These are phyloP conservation scores for Lucinisca nassula DNA, from an alignment of 2,888 invertebrate genomes.

Conservation along the genomic window DNA sequence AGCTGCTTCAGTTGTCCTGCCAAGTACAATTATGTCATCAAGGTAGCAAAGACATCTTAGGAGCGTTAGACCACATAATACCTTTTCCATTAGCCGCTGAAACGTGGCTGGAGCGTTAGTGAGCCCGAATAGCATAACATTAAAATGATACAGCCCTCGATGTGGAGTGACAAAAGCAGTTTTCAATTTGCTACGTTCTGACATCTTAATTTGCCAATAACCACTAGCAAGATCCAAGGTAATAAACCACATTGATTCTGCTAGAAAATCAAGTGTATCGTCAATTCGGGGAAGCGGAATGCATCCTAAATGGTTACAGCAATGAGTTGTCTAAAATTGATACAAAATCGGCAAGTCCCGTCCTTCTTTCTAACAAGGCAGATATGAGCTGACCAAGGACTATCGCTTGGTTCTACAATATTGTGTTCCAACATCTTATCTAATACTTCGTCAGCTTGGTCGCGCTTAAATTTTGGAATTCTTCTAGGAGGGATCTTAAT, in stretches of 20 bases:
- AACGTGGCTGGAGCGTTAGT: conserved; percentile 33
- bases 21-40: conserved; percentile 42
- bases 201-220: conserved; percentile 34
- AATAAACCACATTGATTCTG: conserved; percentile 21
- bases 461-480: conserved; percentile 5
- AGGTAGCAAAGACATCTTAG: conserved; percentile 32
- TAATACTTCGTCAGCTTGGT: conserved; percentile 11
- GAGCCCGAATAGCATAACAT: conserved; percentile 35
- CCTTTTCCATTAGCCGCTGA: conserved; percentile 13
- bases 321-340: conserved; percentile 15
- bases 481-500: conserved; percentile 37
- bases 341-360: conserved; percentile 1
- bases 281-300: conserved; percentile 32
- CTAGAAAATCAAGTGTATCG: conserved; percentile 13
- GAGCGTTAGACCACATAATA: conserved; percentile 14
- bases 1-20: conserved; percentile 14
- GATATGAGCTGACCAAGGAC: no score
- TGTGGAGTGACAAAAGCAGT: conserved; percentile 25
- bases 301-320: conserved; percentile 19
- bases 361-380: conserved; percentile 31
- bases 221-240: conserved; percentile 26
- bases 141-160: conserved; percentile 20
- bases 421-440: no score
- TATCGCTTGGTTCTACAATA: no score
- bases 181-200: conserved; percentile 16